Base-by-base conservation (phyloP, 1,140 invertebrate genomes). In the Pogonomyrmex californicus region DNA sequence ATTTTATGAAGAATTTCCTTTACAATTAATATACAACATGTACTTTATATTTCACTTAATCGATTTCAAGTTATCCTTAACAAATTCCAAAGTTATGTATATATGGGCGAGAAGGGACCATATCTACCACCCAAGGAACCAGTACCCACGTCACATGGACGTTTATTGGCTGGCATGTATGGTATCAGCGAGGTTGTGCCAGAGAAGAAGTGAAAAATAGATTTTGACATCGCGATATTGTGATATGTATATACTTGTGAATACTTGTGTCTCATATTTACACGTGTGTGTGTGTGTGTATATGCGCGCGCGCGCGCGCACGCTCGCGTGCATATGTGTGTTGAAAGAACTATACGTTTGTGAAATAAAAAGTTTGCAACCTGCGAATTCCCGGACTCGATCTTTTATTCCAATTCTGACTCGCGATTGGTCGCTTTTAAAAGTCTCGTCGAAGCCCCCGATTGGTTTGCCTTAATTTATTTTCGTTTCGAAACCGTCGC, bases 71-170 rank as follows among this genome's bases (percentile, higher is more conserved):
- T 88, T 89, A 91, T 94, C 92, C 94, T 96, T 95, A 95, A 95
- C 76, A 75, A 71, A 65, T 83, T 62, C 90, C 1, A 49, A 47
- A 97, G 97, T 73, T 98, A 97, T 94, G 96, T 98, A 51, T 99
- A 98, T 94, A 96, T 97, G 88, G 97, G 97, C 71, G 98, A 98
- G 87, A 96, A 97, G 82, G 97, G 97, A 7, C 94, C 97, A 0
- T 96, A 97, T 91, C 94, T 96, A 2, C 96, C 97, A 23, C 97
- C 97, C 0, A 96, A 96, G 78, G 96, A 96, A 88, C 95, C 95
- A 73, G 95, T 95, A 54, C 94, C 94, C 33, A 94, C 95, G 73
- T 95, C 94, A 51, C 95, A 96, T 44, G 97, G 97, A 75, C 96
- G 96, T 65, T 92, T 98, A 17, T 90, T 98, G 17, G 96, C 97